These are phyloP conservation scores for Galeopterus variegatus DNA, from an alignment of 2,113 vertebrate species.

Conservation along the genomic window DNA sequence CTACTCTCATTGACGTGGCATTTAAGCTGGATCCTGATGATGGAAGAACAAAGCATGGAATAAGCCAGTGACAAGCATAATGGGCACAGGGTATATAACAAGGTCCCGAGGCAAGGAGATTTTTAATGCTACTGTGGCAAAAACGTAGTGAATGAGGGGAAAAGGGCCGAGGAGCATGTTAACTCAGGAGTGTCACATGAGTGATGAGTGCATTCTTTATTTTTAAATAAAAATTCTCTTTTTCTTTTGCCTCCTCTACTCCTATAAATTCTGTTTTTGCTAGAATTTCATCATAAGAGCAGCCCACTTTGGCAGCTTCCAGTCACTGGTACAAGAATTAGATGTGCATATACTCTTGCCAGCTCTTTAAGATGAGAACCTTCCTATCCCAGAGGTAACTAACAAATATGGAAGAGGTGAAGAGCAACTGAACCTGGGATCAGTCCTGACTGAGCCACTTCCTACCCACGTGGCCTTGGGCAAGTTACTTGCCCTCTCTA, in stretches of 20 bases:
- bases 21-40: neutral
- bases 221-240: neutral
- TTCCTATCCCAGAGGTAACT: neutral
- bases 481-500: neutral
- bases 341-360: neutral
- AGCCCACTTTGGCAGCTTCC: neutral
- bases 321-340: neutral
- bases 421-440: neutral
- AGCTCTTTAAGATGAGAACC: neutral
- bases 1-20: neutral
- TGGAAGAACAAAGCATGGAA: neutral
- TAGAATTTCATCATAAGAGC: neutral
- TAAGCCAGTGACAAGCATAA: neutral
- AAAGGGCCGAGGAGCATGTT: neutral
- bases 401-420: neutral
- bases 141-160: neutral
- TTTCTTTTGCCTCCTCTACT: neutral
- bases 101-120: accelerated
- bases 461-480: neutral
- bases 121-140: too few relatives aligned
- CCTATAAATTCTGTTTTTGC: neutral
- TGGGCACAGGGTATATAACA: neutral
- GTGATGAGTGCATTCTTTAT: neutral
- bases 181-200: neutral
- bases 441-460: neutral